Evolutionary conservation across 2,888 invertebrate species (phyloP).

Genomic region (Leptogaster cylindrica): DNA sequence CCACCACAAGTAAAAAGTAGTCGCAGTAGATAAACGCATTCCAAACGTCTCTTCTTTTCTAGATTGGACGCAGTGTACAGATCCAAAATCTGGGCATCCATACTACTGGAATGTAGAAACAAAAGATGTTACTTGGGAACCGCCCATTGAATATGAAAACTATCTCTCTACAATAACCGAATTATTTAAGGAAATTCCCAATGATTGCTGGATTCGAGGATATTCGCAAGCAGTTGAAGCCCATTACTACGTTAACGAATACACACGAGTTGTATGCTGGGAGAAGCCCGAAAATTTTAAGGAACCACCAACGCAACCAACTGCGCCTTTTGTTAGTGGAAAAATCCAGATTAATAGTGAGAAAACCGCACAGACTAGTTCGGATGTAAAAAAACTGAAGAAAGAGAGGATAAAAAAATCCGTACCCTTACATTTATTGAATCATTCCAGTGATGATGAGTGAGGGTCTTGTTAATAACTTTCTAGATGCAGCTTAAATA

Average conservation of each 20-base stretch:
- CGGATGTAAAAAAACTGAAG: too few species aligned
- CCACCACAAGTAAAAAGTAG: conserved; percentile 7
- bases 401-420: conserved; percentile 51
- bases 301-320: conserved; percentile 12
- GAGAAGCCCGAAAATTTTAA: conserved; percentile 48
- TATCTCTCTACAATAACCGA: conserved; percentile 41
- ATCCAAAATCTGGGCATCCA: conserved; percentile 67
- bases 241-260: conserved; percentile 48
- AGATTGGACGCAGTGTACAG: conserved; percentile 70
- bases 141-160: conserved; percentile 63
- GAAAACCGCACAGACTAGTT: not conserved
- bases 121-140: conserved; percentile 71
- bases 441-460: conserved; percentile 62
- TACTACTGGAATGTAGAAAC: conserved; percentile 72
- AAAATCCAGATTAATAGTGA: conserved; percentile 33
- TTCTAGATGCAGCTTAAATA: conserved; percentile 13
- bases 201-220: conserved; percentile 44
- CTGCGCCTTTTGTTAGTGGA: conserved; percentile 27
- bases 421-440: conserved; percentile 50
- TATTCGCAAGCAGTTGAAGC: conserved; percentile 45
- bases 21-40: not conserved
- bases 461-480: conserved; percentile 2
- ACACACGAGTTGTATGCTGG: conserved; percentile 48
- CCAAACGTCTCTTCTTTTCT: conserved; percentile 36
- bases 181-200: conserved; percentile 10